These are phyloP conservation scores for Sebastes taczanowskii DNA, from an alignment of 2,797 vertebrate genomes.

Conservation along the genomic window DNA sequence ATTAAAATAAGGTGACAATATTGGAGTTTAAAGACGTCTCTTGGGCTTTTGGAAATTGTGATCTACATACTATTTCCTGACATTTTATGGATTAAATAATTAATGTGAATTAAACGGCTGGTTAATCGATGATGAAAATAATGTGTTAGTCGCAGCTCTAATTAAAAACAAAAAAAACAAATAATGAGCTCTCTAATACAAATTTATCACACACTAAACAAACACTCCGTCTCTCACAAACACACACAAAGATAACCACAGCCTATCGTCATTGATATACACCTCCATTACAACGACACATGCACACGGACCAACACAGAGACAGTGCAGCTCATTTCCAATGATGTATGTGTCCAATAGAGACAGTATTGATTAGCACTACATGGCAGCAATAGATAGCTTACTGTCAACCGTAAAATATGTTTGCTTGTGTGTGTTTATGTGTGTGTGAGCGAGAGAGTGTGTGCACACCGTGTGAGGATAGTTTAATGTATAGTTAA, in stretches of 20 bases:
- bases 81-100: background rate
- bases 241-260: background rate
- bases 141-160: background rate
- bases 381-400: constrained; percentile 57
- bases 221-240: background rate
- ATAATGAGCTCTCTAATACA: background rate
- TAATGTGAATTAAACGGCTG: background rate
- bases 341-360: constrained; percentile 69
- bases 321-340: constrained; percentile 54
- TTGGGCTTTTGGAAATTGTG: background rate
- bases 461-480: background rate
- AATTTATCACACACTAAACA: background rate
- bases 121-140: background rate
- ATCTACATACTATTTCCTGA: background rate
- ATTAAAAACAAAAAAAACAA: background rate
- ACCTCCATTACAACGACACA: constrained; percentile 28
- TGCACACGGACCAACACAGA: constrained; percentile 19
- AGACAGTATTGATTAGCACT: constrained; percentile 68
- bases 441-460: background rate
- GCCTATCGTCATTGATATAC: constrained; percentile 44
- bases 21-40: background rate
- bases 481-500: constrained; percentile 43
- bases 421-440: background rate
- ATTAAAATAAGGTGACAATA: background rate
- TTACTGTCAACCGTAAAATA: constrained; percentile 54